phyloP scores from a whole-genome alignment of 1,140 invertebrate genomes.

The Drosophila azteca region DNA sequence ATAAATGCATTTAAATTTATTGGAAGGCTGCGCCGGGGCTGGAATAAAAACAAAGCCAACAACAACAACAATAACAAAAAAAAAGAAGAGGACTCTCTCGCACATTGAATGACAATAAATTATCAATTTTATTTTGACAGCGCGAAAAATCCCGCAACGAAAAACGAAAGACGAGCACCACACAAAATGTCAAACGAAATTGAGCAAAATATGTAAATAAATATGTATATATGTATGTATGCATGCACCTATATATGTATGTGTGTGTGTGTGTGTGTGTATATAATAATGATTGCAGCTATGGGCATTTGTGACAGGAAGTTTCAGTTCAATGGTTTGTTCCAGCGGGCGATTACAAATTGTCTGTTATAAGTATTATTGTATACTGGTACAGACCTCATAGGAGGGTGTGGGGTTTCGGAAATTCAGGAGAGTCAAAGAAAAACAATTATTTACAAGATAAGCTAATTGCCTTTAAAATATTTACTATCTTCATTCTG shows the following conservation, averaged over 20 bases:
- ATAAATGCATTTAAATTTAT: slow-evolving; percentile 83
- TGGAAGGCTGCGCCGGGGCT: slow-evolving; percentile 60
- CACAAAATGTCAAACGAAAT: slow-evolving; percentile 74
- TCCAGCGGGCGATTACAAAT: slow-evolving; percentile 73
- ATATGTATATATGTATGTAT: slow-evolving; percentile 16
- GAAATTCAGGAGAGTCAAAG: no score
- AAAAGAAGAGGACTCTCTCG: slow-evolving; percentile 48
- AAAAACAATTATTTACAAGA: neutral
- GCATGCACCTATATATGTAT: slow-evolving; percentile 22
- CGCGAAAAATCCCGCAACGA: slow-evolving; percentile 70
- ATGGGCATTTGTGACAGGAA: slow-evolving; percentile 72
- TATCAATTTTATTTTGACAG: slow-evolving; percentile 83
- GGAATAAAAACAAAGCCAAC: slow-evolving; percentile 34
- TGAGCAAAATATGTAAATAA: slow-evolving; percentile 67
- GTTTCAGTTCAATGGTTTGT: slow-evolving; percentile 81
- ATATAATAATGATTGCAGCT: slow-evolving; percentile 52
- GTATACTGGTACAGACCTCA: neutral
- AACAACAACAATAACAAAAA: no score
- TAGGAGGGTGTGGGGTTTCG: no score
- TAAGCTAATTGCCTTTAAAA: neutral
- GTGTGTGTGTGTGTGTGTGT: neutral
- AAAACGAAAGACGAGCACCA: slow-evolving; percentile 50
- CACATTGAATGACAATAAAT: slow-evolving; percentile 82
- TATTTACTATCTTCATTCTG: no score
- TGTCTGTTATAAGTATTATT: slow-evolving; percentile 24